Percentiles rank a stretch among this genome's conserved stretches.
Evolutionary conservation across 2,888 invertebrate species (phyloP).

Genomic region (Tenthredo scrophulariae): DNA sequence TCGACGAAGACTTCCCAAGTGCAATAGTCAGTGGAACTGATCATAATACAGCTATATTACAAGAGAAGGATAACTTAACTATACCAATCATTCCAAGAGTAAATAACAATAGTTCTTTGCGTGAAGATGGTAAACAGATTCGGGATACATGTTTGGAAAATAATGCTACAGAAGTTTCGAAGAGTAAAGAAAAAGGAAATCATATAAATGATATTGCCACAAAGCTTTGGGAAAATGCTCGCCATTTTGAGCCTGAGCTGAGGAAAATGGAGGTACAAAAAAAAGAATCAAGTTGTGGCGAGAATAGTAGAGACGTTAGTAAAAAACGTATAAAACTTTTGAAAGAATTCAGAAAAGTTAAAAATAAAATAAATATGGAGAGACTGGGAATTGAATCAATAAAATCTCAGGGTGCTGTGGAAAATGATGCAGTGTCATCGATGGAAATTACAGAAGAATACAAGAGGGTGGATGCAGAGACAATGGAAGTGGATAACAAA

Average conservation of each 20-base stretch:
- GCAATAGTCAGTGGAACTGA: constrained; percentile 7
- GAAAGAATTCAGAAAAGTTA: constrained; percentile 64
- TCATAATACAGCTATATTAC: neutral
- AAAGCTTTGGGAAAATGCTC: constrained; percentile 53
- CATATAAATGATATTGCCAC: constrained; percentile 53
- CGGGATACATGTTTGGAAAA: neutral
- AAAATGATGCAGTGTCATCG: neutral
- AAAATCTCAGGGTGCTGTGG: neutral
- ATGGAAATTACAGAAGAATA: neutral
- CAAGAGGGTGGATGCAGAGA: neutral
- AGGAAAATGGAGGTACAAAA: neutral
- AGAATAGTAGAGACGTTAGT: constrained; percentile 30
- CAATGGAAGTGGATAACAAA: neutral
- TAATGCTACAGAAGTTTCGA: constrained; percentile 20
- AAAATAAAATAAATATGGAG: constrained; percentile 51
- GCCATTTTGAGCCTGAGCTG: constrained; percentile 43
- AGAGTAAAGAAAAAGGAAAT: constrained; percentile 50
- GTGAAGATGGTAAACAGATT: constrained; percentile 6
- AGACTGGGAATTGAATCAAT: neutral
- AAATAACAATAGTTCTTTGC: neutral
- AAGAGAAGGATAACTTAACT: neutral
- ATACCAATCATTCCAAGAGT: neutral
- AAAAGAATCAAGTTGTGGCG: neutral
- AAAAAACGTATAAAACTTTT: constrained; percentile 62
- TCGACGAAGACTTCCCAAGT: neutral